Base-by-base conservation (phyloP, 2,797 vertebrate species). In the Xyrichtys novacula region DNA sequence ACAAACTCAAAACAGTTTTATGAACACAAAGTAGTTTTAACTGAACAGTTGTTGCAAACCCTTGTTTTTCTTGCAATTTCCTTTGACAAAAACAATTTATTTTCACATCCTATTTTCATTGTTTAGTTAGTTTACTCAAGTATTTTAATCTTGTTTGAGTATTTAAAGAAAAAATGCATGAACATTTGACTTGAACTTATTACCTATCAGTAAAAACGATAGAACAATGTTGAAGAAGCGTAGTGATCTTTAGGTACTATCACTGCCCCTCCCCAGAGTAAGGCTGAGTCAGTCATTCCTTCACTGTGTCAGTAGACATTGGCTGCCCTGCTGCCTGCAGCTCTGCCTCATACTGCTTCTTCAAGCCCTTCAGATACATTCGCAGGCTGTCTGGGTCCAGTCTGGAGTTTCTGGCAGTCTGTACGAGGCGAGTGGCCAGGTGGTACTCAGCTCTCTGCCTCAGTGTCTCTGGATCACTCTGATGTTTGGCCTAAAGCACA, bases 361-460 rank as follows among this genome's bases (percentile, higher is more conserved):
- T 98, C 78, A 98, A 91, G 23, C 95, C 94, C 84, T 93, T 96
- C 85, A 99, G 89, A 85, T 96, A 98, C 32, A 94, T 93, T 11
- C 96, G 94, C 58, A 99, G 92, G 80, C 94, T 95, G 32, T 94
- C 95, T 0, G 94, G 78, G 83, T 98, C 96, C 90, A 99, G 32
- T 38, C 88, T 94, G 46, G 97, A 99, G 88, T 98, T 98, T 70
- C 96, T 94, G 74, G 96, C 97, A 3, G 95, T 87, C 88, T 98
- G 98, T 79, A 96, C 63, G 71, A 99, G 92, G 58, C 95, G 94
- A 22, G 92, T 96, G 60, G 95, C 96, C 75, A 99, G 91, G 67
- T 89, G 96, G 88, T 97, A 96, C 17, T 92, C 85, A 12, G 95
- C 95, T 87, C 92, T 95, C 78, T 96, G 90, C 65, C 85, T 90